Evolutionary conservation across 2,888 invertebrate species (phyloP), one percentile per base, ranked within the genome.

Genomic region (Ophraella communa): DNA sequence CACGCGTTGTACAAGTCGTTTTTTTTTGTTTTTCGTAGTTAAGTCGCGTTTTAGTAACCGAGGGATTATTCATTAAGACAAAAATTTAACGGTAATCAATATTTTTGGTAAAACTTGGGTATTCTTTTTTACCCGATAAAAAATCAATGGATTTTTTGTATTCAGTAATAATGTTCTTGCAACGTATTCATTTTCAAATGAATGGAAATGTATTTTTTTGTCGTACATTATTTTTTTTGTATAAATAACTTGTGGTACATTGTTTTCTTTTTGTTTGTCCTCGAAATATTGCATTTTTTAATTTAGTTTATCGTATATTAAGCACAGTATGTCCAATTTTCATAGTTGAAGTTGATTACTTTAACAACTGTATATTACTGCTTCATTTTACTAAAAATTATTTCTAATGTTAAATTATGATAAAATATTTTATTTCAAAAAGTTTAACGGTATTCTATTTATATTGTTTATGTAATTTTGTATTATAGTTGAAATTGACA

Each of bases 71-170:
- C 53, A 30, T 62, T 60, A 53, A 56, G 42, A 55, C 49, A 47
- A 64, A 45, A 18, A 30, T 65, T 64, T 65, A 20, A 62, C 54
- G 66, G 52, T 62, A 55, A 51, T 65, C n/a, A 58, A 58, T 49
- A 66, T 51, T 62, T 51, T 66, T 24, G 59, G 64, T 66, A 35
- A 66, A 65, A 63, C 51, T 69, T 65, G 44, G 47, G 61, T 66
- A 62, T 65, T 51, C 11, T 14, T 3, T 63, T 51, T 64, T 47
- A 57, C 55, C 45, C 30, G 17, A 14, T 24, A 47, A 49, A 62
- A 56, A 52, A 47, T 45, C n/a, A n/a, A n/a, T n/a, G n/a, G n/a
- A n/a, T n/a, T n/a, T n/a, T n/a, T n/a, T n/a, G n/a, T n/a, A n/a
- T n/a, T n/a, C n/a, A n/a, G n/a, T n/a, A n/a, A n/a, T n/a, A n/a